Conservation (phyloP, 2,113 vertebrate species). For the Periophthalmodon schlosseri region DNA sequence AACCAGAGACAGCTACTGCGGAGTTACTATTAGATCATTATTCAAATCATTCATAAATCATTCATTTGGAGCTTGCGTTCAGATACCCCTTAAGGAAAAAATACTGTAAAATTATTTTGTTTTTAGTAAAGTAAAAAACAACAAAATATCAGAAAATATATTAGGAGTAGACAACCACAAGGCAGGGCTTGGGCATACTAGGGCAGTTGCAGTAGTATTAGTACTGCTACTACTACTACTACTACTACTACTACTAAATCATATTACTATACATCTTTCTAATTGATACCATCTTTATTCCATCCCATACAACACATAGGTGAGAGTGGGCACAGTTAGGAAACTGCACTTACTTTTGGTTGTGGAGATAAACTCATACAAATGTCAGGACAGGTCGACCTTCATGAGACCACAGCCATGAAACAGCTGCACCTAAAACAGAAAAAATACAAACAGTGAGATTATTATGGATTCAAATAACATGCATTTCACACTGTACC, state of each 20-base stretch:
- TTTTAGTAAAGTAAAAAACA: background rate
- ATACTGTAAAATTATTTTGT: background rate
- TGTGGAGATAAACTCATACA: slow-evolving; percentile 69
- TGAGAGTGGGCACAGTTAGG: background rate
- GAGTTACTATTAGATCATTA: background rate
- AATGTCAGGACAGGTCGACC: slow-evolving; percentile 60
- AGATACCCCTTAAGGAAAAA: background rate
- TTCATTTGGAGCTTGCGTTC: background rate
- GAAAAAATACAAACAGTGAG: background rate
- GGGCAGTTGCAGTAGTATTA: too few relatives aligned
- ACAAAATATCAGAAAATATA: too few relatives aligned
- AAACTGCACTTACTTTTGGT: slow-evolving; percentile 58
- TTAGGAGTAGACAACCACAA: too few relatives aligned
- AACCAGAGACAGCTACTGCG: background rate
- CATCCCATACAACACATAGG: background rate
- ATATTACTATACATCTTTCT: too few relatives aligned
- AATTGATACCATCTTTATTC: too few relatives aligned
- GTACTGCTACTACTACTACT: too few relatives aligned
- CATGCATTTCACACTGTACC: background rate
- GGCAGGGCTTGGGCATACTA: too few relatives aligned
- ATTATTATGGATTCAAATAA: background rate
- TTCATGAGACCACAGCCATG: slow-evolving; percentile 48
- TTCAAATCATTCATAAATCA: background rate
- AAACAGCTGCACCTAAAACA: slow-evolving; percentile 46
- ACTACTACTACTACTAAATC: too few relatives aligned